phyloP scores from a whole-genome alignment of 2,888 invertebrate species.

The Leucania comma region DNA sequence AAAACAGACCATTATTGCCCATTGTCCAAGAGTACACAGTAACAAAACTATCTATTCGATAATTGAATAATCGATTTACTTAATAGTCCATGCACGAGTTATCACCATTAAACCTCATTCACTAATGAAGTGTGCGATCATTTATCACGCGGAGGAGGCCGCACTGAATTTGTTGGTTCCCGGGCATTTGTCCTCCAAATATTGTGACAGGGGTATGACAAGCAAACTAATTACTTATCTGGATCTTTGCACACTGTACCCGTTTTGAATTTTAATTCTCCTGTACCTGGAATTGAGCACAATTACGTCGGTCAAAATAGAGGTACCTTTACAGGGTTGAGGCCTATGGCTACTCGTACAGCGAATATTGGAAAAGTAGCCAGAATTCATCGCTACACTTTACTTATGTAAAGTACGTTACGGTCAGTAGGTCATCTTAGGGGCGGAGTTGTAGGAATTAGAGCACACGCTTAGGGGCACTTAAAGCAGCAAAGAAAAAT shows the following conservation, averaged over 20 bases:
- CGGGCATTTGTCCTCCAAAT: conserved; percentile 53
- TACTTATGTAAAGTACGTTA: no score
- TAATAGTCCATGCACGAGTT: conserved; percentile 46
- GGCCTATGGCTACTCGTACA: no score
- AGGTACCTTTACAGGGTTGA: not conserved
- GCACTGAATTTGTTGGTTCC: conserved; percentile 55
- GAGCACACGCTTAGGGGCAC: no score
- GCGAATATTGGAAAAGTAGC: no score
- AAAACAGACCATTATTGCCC: conserved; percentile 5
- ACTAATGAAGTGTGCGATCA: conserved; percentile 62
- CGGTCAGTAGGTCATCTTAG: no score
- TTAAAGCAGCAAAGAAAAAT: no score
- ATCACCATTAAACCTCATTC: conserved; percentile 56
- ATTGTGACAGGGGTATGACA: conserved; percentile 59
- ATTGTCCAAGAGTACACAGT: conserved; percentile 1
- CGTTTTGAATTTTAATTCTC: conserved; percentile 22
- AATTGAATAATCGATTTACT: conserved; percentile 45
- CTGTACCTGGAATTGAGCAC: not conserved
- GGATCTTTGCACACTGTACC: conserved; percentile 14
- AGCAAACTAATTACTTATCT: conserved; percentile 57
- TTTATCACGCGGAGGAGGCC: conserved; percentile 48
- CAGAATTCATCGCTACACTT: no score
- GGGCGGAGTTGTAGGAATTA: no score
- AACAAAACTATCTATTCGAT: conserved; percentile 52
- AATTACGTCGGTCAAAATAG: not conserved